Conservation (phyloP, 2,888 invertebrate genomes). For the Andrena minutula region DNA sequence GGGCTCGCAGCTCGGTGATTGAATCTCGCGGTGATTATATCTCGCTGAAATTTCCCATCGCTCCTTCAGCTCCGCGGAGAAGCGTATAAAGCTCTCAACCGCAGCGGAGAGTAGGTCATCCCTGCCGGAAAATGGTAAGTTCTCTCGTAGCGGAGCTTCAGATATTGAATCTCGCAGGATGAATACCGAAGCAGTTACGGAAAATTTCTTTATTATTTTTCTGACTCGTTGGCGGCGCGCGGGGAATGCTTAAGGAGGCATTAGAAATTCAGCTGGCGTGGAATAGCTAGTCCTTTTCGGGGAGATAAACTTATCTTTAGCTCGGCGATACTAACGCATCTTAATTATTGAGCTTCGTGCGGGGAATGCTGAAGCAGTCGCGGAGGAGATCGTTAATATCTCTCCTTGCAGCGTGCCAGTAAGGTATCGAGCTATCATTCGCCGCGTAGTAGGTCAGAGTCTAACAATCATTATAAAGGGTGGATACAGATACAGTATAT, state of each 20-base stretch:
- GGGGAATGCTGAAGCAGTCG: background rate
- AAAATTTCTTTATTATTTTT: slow-evolving; percentile 23
- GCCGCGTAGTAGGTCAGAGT: slow-evolving; percentile 5
- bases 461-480: slow-evolving; percentile 1
- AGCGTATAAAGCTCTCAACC: background rate
- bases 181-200: slow-evolving; percentile 14
- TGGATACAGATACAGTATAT: background rate
- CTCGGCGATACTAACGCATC: background rate
- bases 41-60: background rate
- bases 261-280: background rate
- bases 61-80: background rate
- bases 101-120: slow-evolving; percentile 20
- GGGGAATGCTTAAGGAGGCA: slow-evolving; percentile 9
- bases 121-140: background rate
- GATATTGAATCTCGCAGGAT: slow-evolving; percentile 39
- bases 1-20: background rate
- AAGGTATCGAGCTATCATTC: background rate
- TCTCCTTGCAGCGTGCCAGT: background rate
- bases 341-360: slow-evolving; percentile 16
- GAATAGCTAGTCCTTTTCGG: background rate
- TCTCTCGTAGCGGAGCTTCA: background rate
- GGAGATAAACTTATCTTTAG: slow-evolving; percentile 8
- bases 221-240: background rate
- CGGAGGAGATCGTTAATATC: background rate
- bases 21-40: slow-evolving; percentile 5